Conservation (phyloP, 2,113 vertebrate species). For the Sander vitreus region DNA sequence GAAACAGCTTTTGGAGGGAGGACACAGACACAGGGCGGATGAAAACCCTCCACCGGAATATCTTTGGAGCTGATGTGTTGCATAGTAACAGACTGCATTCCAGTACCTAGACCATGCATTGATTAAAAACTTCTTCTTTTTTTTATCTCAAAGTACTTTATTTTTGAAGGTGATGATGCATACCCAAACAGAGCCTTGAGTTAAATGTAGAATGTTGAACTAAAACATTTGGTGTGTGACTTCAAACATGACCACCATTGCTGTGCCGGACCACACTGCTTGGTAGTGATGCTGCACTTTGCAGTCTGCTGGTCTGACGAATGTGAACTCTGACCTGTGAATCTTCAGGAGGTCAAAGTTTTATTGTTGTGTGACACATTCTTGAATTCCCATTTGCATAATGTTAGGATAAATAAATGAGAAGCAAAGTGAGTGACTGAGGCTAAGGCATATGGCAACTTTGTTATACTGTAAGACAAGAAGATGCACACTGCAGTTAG, state of each 20-base stretch:
- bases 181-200: background rate
- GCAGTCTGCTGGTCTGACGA: background rate
- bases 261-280: background rate
- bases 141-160: slow-evolving; percentile 47
- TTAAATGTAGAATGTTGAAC: background rate
- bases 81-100: slow-evolving; percentile 72
- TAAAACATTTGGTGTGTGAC: background rate
- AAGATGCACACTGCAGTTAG: background rate
- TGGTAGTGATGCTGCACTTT: background rate
- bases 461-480: background rate
- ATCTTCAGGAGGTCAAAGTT: background rate
- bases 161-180: slow-evolving; percentile 33
- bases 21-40: slow-evolving; percentile 43
- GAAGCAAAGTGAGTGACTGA: background rate
- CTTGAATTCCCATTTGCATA: background rate
- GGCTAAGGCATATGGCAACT: background rate
- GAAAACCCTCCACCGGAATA: slow-evolving; percentile 49
- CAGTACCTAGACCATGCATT: slow-evolving; percentile 44
- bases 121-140: slow-evolving; percentile 56
- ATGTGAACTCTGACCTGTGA: slow-evolving; percentile 5
- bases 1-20: slow-evolving; percentile 33
- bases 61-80: slow-evolving; percentile 64
- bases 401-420: background rate
- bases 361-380: background rate
- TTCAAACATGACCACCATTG: background rate